These are phyloP conservation scores for Lipophrys pholis DNA, from an alignment of 2,113 vertebrate species.

Conservation along the genomic window DNA sequence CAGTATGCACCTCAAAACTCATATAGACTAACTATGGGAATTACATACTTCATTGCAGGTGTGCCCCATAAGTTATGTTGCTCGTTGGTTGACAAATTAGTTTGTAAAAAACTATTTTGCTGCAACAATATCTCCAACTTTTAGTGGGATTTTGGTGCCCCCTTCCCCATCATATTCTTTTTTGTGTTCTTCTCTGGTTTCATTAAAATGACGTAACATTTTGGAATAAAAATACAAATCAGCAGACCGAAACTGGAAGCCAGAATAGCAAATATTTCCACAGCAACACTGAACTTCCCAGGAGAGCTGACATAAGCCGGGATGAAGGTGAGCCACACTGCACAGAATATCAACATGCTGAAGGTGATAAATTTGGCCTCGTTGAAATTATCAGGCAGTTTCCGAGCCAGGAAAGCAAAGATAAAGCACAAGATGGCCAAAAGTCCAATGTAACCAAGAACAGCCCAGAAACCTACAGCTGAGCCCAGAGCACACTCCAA, in stretches of 20 bases:
- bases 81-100: no score
- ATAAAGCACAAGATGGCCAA: constrained; percentile 79
- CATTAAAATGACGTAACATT: constrained; percentile 80
- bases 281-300: constrained; percentile 83
- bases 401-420: constrained; percentile 80
- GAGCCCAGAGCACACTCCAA: constrained; percentile 78
- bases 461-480: constrained; percentile 75
- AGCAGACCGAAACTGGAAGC: constrained; percentile 81
- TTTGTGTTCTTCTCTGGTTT: constrained; percentile 81
- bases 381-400: constrained; percentile 83
- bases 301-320: constrained; percentile 84
- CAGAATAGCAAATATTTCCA: constrained; percentile 85
- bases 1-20: no score
- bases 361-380: constrained; percentile 85
- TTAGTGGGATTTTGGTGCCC: constrained; percentile 3
- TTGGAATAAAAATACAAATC: constrained; percentile 80
- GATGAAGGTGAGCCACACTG: constrained; percentile 84
- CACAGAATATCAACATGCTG: constrained; percentile 85
- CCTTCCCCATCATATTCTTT: constrained; percentile 76
- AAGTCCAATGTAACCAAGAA: constrained; percentile 79
- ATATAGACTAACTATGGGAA: no score
- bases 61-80: no score
- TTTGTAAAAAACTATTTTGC: no score
- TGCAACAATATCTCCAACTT: no score
- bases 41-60: no score